phyloP scores from a whole-genome alignment of 1,140 invertebrate species.

The Drosophila rhopaloa region DNA sequence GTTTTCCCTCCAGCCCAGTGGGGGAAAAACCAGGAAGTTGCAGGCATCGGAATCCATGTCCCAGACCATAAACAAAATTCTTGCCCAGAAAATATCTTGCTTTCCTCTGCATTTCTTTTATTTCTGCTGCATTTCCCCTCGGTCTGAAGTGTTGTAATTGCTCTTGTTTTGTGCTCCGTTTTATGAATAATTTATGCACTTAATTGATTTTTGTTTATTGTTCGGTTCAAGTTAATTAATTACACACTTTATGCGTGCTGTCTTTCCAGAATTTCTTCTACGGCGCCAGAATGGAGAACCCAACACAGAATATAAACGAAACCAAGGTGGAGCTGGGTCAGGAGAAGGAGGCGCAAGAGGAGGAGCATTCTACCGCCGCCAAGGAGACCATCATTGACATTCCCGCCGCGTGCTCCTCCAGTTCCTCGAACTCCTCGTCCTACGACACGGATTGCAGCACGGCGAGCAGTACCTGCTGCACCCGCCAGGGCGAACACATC shows the following conservation, averaged over 20 bases:
- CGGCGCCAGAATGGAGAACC: constrained; percentile 51
- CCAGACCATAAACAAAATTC: constrained; percentile 61
- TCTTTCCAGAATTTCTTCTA: constrained; percentile 46
- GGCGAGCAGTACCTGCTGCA: constrained; percentile 81
- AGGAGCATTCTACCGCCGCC: constrained; percentile 30
- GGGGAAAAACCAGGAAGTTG: constrained; percentile 6
- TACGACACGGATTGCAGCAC: constrained; percentile 83
- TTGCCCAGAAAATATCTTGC: not conserved
- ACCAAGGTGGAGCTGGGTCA: constrained; percentile 51
- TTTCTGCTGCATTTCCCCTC: not conserved
- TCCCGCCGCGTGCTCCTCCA: constrained; percentile 52
- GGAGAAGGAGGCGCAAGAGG: constrained; percentile 8
- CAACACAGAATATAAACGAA: constrained; percentile 57
- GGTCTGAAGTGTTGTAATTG: constrained; percentile 26
- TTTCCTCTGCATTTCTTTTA: constrained; percentile 13
- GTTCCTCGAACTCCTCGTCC: constrained; percentile 54
- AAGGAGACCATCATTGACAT: constrained; percentile 80
- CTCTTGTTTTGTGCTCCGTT: constrained; percentile 39
- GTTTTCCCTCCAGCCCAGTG: constrained; percentile 6
- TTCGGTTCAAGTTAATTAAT: constrained; percentile 70
- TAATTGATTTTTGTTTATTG: constrained; percentile 81
- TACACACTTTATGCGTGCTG: constrained; percentile 54
- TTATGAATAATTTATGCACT: constrained; percentile 82
- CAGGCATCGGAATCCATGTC: constrained; percentile 42
- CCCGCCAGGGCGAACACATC: constrained; percentile 78